Conservation (phyloP, 2,113 vertebrate species). For the Edolisoma coerulescens region DNA sequence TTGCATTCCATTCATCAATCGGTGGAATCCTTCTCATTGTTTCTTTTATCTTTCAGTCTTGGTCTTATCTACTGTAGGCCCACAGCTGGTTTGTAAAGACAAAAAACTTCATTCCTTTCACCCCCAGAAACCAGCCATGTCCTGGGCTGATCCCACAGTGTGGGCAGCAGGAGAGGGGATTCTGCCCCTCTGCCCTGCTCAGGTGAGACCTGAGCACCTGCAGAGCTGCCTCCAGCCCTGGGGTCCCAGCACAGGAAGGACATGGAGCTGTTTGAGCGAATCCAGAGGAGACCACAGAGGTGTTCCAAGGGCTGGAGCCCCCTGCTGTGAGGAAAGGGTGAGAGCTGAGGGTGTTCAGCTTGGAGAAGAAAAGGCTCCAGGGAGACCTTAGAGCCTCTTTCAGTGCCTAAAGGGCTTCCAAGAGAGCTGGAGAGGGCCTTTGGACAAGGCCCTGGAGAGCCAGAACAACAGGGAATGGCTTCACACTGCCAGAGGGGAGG, state of each 20-base stretch:
- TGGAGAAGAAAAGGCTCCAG: not conserved
- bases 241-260: not conserved
- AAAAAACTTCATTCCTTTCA: no score
- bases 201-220: not conserved
- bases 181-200: not conserved
- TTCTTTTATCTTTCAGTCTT: no score
- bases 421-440: not conserved
- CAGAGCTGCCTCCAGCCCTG: not conserved
- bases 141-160: not conserved
- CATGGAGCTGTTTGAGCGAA: not conserved
- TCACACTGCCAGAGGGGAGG: not conserved
- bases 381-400: not conserved
- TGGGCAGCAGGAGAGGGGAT: not conserved
- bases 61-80: no score
- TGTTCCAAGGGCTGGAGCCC: not conserved
- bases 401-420: not conserved
- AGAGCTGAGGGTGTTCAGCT: not conserved
- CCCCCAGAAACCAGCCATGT: not conserved
- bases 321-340: not conserved
- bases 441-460: not conserved
- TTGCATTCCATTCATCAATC: no score
- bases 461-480: not conserved
- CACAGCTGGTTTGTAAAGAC: no score
- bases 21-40: no score
- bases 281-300: not conserved